These are phyloP conservation scores for Speoplatyrhinus poulsoni DNA, from an alignment of 2,113 vertebrate genomes.

Conservation along the genomic window DNA sequence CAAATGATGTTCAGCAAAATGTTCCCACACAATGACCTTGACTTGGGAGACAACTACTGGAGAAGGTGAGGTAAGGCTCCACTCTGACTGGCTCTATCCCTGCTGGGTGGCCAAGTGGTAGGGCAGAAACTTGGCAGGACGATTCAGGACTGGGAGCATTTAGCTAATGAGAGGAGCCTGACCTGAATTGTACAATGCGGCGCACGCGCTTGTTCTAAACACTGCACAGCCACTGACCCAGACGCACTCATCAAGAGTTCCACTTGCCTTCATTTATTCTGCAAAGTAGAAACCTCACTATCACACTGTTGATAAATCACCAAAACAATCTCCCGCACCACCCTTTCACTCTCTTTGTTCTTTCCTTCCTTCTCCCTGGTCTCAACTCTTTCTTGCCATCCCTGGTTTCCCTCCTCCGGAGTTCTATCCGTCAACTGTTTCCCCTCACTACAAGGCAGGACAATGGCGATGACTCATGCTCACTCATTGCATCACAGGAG, in stretches of 20 bases:
- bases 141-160: background rate
- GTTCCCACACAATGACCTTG: background rate
- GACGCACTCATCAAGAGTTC: too few relatives aligned
- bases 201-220: background rate
- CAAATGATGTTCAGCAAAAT: too few relatives aligned
- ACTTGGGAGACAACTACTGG: background rate
- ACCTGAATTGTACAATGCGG: background rate
- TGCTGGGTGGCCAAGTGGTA: background rate
- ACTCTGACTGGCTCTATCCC: background rate
- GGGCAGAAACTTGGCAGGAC: background rate
- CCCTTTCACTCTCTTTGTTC: background rate
- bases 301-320: background rate
- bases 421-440: background rate
- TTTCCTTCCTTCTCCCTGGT: background rate
- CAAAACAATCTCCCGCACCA: background rate
- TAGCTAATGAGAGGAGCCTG: background rate
- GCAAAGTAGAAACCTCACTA: background rate
- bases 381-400: background rate
- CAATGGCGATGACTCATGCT: conserved; percentile 1
- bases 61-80: background rate
- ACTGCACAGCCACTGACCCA: too few relatives aligned
- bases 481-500: background rate
- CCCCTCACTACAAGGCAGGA: background rate
- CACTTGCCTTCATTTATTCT: too few relatives aligned
- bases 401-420: background rate